Evolutionary conservation across 2,113 vertebrate genomes (phyloP), one percentile per base, ranked within the genome.

Genomic region (Grantiella picta): DNA sequence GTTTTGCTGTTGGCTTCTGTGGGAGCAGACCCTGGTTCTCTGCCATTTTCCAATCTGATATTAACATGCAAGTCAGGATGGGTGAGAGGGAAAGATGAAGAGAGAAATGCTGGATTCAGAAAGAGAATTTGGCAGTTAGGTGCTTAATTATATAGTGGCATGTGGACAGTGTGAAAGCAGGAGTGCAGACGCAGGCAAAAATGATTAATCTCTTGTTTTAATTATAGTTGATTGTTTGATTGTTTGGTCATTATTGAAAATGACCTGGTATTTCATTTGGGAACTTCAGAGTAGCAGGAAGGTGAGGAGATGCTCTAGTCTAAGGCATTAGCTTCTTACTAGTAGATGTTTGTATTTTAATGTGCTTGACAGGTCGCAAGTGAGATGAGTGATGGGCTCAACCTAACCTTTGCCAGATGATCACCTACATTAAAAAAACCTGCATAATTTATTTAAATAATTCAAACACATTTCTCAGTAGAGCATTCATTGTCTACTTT

Each of bases 1-100:
- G 53, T 42, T 91, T 76, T 91, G 56, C 35, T 38, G 16, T 73
- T 82, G 57, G 40, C 22, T 97, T 92, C 72, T 82, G 64, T 69
- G 66, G 66, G 49, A 73, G 47, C 61, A 83, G 42, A 64, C 14
- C 44, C 76, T 93, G 61, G 24, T 90, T 95, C 69, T 90, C 69
- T 90, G 45, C 45, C 69, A 49, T 75, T 87, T 97, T 87, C 36
- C 64, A 36, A 31, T 50, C 60, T 64, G 68, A 94, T 79, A 97
- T 98, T 98, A 97, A 96, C 87, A 98, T 98, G 96, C 96, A 92
- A 94, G 96, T 97, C 96, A 98, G 96, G 96, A 81, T 90, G 64
- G 29, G 25, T 92, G 66, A 78, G 54, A 79, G 61, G 6, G 59
- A 89, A 35, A 89, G 50, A 73, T 70, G 86, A 93, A 94, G 79